A percentile compares a stretch with the other conserved stretches of the same genome.
phyloP scores from a whole-genome alignment of 2,888 invertebrate species.

The Mimas tiliae region DNA sequence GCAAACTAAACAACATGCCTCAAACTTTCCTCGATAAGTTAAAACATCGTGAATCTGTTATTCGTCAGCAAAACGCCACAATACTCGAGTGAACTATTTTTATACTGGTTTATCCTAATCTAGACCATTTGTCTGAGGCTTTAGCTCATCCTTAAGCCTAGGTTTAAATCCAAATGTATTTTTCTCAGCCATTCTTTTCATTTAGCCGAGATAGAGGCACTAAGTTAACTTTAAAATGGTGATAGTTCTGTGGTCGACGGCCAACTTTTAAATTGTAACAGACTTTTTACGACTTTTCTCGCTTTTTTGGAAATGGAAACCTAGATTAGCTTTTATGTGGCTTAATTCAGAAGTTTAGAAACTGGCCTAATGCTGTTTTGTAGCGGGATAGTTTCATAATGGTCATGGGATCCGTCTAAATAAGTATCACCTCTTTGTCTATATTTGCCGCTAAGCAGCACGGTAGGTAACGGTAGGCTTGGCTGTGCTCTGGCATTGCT shows the following conservation, averaged over 20 bases:
- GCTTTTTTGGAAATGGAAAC: not conserved
- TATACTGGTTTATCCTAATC: slow-evolving; percentile 14
- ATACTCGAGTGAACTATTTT: slow-evolving; percentile 17
- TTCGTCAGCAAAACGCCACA: slow-evolving; percentile 16
- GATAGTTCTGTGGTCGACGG: not conserved
- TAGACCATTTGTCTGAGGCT: slow-evolving; percentile 6
- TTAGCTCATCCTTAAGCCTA: slow-evolving; percentile 3
- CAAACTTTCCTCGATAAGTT: not conserved
- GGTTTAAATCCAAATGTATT: slow-evolving; percentile 20
- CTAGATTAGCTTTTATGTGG: not conserved
- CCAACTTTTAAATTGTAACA: slow-evolving; percentile 6
- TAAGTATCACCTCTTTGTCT: no score
- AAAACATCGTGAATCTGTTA: not conserved
- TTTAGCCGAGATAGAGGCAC: slow-evolving; percentile 10
- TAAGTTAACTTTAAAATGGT: slow-evolving; percentile 11
- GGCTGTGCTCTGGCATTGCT: no score
- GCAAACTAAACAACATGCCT: not conserved
- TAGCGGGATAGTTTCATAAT: no score
- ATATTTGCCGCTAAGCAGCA: no score
- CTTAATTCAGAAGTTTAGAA: no score
- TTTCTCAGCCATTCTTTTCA: slow-evolving; percentile 12
- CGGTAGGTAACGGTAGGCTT: no score
- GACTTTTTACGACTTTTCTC: not conserved
- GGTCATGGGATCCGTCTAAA: no score
- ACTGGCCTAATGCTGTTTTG: no score